Base-by-base conservation (phyloP, 2,113 vertebrate genomes). In the Sinosuthora webbiana region DNA sequence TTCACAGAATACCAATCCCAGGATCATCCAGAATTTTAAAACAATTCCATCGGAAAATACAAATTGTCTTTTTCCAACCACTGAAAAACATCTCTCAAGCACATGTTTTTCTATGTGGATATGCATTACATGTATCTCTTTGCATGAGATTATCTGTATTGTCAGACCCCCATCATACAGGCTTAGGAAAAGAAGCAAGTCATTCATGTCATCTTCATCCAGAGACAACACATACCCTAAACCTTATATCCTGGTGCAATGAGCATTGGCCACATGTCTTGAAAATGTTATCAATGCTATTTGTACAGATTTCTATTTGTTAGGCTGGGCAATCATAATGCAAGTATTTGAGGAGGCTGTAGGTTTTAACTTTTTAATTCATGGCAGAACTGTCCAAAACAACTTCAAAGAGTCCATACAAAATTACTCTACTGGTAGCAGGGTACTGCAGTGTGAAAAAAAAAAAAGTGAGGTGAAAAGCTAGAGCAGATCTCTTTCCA, bases 1-100 rank as follows among this genome's bases (percentile, higher is more conserved):
- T 68, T 83, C 55, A 67, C 25, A 47, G 90, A 86, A 89, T 87
- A 89, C 23, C 55, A 83, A 86, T 28, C 55, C 52, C 5, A 41
- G 24, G 44, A 92, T 86, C 89, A 92, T 39, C 68, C 53, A 79
- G 75, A 95, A 89, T 86, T 89, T 82, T 67, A 69, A 87, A 83
- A 70, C 47, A 88, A 88, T 78, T 89, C 64, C 1, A 5, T 50
- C 77, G 70, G 47, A 84, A 95, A 92, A 88, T 24, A 74, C 7
- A 89, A 91, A 74, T 37, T 52, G 47, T 33, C 47, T 85, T 94
- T 83, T 90, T 62, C 50, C 30, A 88, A 6, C 14, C 59, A 73
- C 5, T 35, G 60, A 87, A 35, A 77, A 91, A 28, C 24, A 9
- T 49, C 19, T 86, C 64, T 93, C 52, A 75, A 87, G 33, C n/a